A percentile compares a stretch with the other conserved stretches of the same genome.
These are phyloP conservation scores for Haliclona indistincta DNA, from an alignment of 37 sponge, comb jelly and placozoan genomes.

Conservation along the genomic window DNA sequence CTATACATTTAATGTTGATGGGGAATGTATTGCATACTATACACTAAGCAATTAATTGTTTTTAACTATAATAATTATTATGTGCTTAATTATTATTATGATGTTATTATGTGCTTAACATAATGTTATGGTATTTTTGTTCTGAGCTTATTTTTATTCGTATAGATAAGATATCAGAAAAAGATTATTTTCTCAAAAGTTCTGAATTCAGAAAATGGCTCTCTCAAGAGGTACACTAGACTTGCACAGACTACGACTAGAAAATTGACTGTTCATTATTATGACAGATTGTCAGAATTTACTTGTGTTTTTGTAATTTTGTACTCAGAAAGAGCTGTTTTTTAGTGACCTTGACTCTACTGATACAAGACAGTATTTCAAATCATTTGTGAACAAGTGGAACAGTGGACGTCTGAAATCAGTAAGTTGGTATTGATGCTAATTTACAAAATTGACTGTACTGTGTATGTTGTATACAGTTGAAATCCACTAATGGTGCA, in stretches of 20 bases:
- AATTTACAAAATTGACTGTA: neutral
- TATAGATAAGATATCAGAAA: constrained; percentile 53
- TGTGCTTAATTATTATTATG: too few relatives aligned
- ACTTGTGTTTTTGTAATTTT: neutral
- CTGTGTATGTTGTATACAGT: constrained; percentile 11
- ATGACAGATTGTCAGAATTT: too few relatives aligned
- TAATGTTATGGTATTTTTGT: too few relatives aligned
- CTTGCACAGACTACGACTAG: too few relatives aligned
- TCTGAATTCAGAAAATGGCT: constrained; percentile 84
- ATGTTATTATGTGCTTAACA: too few relatives aligned
- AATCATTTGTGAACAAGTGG: constrained; percentile 82
- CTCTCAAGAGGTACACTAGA: constrained; percentile 81
- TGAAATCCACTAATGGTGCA: neutral
- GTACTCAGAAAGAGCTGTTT: constrained; percentile 33
- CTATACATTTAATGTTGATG: too few relatives aligned
- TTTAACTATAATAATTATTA: too few relatives aligned
- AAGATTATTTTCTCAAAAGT: constrained; percentile 80
- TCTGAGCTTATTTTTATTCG: too few relatives aligned
- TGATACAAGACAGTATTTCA: constrained; percentile 75
- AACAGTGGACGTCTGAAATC: constrained; percentile 64
- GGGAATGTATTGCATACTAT: too few relatives aligned
- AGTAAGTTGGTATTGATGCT: constrained; percentile 22
- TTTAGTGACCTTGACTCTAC: constrained; percentile 72
- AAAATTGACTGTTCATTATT: too few relatives aligned
- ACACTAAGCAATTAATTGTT: too few relatives aligned